Conservation (phyloP, 53 echinoderm and acorn worm genomes). For the Holothuria leucospilota region DNA sequence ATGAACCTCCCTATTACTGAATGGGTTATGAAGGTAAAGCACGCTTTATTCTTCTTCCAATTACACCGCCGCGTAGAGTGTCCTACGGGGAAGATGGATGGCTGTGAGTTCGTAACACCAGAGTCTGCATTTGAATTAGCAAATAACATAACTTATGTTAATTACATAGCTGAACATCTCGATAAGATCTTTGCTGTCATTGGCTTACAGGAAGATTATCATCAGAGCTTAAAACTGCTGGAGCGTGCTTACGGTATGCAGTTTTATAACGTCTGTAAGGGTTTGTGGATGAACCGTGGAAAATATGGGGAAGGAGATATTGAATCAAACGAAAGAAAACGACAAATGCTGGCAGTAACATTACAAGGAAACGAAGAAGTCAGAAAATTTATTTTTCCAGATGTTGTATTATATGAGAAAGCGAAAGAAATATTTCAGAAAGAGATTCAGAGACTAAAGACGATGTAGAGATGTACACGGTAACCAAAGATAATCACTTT, state of each 20-base stretch:
- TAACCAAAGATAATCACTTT: no score
- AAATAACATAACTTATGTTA: constrained; percentile 25
- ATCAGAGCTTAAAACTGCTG: constrained; percentile 6
- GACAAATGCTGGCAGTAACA: no score
- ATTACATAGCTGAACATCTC: constrained; percentile 18
- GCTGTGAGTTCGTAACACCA: constrained; percentile 23
- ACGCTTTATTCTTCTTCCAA: constrained; percentile 31
- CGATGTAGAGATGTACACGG: no score
- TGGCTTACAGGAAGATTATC: constrained; percentile 22
- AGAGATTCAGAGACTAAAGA: background rate
- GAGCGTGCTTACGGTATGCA: background rate
- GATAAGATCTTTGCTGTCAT: constrained; percentile 33
- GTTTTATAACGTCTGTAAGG: constrained; percentile 27
- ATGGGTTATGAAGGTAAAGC: background rate
- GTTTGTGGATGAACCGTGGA: constrained; percentile 35
- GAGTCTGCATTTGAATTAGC: background rate
- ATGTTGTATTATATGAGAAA: constrained; percentile 4
- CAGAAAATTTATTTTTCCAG: background rate
- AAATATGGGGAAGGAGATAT: background rate
- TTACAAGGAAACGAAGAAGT: background rate
- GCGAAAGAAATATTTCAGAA: constrained; percentile 13
- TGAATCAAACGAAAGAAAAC: no score
- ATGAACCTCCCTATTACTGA: constrained; percentile 13
- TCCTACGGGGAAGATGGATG: background rate
- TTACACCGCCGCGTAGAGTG: constrained; percentile 15